Evolutionary conservation across 2,888 invertebrate genomes (phyloP).

Genomic region (Macrosiphum euphorbiae): DNA sequence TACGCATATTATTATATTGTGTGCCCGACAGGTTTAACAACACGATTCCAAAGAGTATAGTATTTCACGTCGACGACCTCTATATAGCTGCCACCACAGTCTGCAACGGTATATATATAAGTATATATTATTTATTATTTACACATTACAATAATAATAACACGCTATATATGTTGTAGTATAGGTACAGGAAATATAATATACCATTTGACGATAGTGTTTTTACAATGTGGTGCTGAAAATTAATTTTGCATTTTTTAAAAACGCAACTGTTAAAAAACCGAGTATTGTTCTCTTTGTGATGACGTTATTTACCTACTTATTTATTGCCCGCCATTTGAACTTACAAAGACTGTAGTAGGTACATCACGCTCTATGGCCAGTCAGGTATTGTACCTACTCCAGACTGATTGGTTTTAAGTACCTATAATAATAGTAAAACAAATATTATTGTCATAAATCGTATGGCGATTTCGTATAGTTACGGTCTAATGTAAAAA

Average conservation of each 20-base stretch:
- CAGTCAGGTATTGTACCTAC: not conserved
- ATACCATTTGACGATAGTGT: not conserved
- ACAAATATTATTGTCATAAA: not conserved
- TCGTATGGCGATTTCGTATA: not conserved
- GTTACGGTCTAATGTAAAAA: not conserved
- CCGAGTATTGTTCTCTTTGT: not conserved
- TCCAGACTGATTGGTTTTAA: not conserved
- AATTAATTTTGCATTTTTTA: not conserved
- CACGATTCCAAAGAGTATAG: not conserved
- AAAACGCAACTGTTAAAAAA: not conserved
- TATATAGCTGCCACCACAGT: not conserved
- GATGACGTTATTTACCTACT: not conserved
- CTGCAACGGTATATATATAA: not conserved
- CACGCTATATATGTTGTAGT: not conserved
- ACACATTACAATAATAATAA: not conserved
- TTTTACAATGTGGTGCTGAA: not conserved
- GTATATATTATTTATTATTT: not conserved
- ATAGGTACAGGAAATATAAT: not conserved
- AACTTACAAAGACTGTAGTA: not conserved
- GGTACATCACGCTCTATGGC: not conserved
- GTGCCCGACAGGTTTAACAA: not conserved
- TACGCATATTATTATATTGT: not conserved
- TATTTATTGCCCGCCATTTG: not conserved
- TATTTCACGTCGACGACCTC: not conserved
- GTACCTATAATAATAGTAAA: not conserved